phyloP scores from a whole-genome alignment of 1,140 invertebrate species.

The Polyergus mexicanus region DNA sequence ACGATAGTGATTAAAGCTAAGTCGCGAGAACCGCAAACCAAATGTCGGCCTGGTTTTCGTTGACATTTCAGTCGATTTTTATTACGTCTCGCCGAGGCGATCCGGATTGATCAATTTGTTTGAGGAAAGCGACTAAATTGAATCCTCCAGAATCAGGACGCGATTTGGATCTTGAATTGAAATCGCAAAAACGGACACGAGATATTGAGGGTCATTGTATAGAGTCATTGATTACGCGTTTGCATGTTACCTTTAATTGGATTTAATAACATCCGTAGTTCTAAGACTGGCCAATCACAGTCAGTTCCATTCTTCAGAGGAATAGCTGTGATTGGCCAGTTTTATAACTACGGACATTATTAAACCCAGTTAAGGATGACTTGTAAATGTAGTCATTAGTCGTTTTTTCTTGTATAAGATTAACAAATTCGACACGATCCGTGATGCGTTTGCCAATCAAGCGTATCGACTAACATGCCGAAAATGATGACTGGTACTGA shows the following conservation, averaged over 20 bases:
- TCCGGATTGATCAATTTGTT: background rate
- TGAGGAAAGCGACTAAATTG: conserved; percentile 27
- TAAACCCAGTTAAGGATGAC: too few relatives aligned
- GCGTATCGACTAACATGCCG: conserved; percentile 14
- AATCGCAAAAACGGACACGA: conserved; percentile 25
- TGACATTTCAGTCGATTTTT: background rate
- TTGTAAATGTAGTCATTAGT: background rate
- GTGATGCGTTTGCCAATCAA: conserved; percentile 14
- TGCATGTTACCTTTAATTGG: too few relatives aligned
- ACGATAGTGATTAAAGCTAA: conserved; percentile 43
- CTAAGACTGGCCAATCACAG: too few relatives aligned
- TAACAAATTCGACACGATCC: conserved; percentile 13
- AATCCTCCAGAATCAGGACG: conserved; percentile 5
- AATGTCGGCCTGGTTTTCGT: conserved; percentile 28
- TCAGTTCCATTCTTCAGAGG: too few relatives aligned
- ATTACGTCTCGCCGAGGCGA: background rate
- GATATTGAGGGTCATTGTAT: background rate
- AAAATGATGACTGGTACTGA: conserved; percentile 26
- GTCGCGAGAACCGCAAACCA: conserved; percentile 41
- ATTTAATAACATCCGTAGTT: too few relatives aligned
- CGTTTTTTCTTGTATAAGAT: conserved; percentile 5
- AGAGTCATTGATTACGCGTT: background rate
- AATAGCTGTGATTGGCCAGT: too few relatives aligned
- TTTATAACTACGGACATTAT: too few relatives aligned
- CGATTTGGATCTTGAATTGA: background rate